Conservation (phyloP, 2,797 vertebrate genomes). For the Phrynocephalus vlangalii region DNA sequence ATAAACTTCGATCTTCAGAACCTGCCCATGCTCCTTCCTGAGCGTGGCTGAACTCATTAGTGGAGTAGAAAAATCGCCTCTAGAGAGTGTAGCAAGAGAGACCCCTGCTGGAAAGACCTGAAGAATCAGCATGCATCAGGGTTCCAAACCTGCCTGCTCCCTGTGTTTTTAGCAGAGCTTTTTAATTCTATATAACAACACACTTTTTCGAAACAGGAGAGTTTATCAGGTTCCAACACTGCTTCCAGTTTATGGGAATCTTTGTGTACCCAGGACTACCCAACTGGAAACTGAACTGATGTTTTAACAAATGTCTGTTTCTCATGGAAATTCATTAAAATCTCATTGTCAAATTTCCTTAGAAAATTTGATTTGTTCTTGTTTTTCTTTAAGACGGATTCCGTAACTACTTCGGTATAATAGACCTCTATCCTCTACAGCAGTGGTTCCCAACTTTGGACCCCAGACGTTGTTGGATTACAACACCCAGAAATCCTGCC, state of each 20-base stretch:
- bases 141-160: too few species aligned
- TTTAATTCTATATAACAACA: neutral
- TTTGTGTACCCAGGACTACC: neutral
- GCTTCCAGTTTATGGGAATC: neutral
- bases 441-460: too few species aligned
- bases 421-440: neutral
- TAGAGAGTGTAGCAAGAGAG: conserved; percentile 1
- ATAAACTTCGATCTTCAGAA: neutral
- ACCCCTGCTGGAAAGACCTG: conserved; percentile 12
- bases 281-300: neutral
- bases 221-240: neutral
- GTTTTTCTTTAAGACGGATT: neutral
- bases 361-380: too few species aligned
- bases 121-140: neutral
- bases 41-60: neutral
- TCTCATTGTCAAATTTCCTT: neutral
- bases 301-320: neutral
- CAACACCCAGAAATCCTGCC: too few species aligned
- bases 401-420: neutral
- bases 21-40: neutral
- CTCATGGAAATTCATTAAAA: neutral
- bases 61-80: neutral
- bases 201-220: neutral
- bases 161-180: neutral
- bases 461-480: too few species aligned